These are phyloP conservation scores for Falco berigora DNA, from an alignment of 2,797 vertebrate species.

Conservation along the genomic window DNA sequence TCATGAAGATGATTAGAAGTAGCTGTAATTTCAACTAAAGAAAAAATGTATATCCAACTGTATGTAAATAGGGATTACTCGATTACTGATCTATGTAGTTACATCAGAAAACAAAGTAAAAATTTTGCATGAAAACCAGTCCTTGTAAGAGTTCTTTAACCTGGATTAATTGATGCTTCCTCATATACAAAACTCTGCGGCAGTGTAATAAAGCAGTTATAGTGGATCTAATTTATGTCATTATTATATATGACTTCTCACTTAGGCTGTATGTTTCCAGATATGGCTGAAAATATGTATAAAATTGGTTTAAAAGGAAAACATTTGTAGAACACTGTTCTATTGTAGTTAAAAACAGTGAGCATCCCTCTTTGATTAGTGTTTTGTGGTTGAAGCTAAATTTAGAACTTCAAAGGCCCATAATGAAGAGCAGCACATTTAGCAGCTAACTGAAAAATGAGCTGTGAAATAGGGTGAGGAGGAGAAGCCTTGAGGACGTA, in stretches of 20 bases:
- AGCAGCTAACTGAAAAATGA: constrained; percentile 58
- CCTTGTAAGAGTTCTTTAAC: neutral
- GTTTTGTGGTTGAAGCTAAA: constrained; percentile 44
- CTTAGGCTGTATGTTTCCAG: neutral
- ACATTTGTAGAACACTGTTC: constrained; percentile 3
- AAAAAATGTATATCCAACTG: neutral
- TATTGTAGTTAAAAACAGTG: constrained; percentile 6
- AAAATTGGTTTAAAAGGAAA: constrained; percentile 9
- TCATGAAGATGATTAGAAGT: neutral
- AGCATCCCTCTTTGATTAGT: constrained; percentile 49
- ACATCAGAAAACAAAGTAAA: neutral
- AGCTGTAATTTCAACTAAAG: neutral
- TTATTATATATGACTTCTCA: neutral
- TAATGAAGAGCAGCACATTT: constrained; percentile 58
- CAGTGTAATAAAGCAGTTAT: neutral
- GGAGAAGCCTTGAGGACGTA: constrained; percentile 44
- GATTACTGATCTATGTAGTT: neutral
- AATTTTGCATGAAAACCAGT: neutral
- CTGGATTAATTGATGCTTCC: neutral
- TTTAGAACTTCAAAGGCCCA: constrained; percentile 60
- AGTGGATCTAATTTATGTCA: neutral
- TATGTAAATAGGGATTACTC: neutral
- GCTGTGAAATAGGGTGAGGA: constrained; percentile 56
- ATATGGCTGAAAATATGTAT: neutral
- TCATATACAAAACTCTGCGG: neutral